phyloP scores from a whole-genome alignment of 2,888 invertebrate genomes.

The Andrena flavipes region DNA sequence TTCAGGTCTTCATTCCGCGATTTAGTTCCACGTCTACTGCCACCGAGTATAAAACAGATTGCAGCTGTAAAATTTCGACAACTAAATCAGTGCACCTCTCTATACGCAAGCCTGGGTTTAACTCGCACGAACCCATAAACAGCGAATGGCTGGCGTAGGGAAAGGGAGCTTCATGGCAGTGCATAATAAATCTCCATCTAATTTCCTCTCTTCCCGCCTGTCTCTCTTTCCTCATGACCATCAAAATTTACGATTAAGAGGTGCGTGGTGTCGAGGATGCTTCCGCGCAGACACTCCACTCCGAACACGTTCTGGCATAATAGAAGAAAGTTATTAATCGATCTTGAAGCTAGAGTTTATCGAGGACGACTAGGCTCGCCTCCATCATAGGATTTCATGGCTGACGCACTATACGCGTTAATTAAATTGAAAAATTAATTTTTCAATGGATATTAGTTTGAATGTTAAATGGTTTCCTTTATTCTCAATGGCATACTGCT shows the following conservation, averaged over 20 bases:
- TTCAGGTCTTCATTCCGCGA: not conserved
- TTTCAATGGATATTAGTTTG: not conserved
- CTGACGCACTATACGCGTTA: not conserved
- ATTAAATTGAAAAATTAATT: not conserved
- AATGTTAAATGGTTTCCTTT: no score
- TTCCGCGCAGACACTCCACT: not conserved
- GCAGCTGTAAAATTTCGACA: conserved; percentile 27
- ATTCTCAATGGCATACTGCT: no score
- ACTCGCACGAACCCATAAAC: conserved; percentile 44
- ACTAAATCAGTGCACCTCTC: conserved; percentile 4
- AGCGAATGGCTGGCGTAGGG: conserved; percentile 9
- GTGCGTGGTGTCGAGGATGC: not conserved
- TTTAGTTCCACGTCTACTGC: not conserved
- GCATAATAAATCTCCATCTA: conserved; percentile 47
- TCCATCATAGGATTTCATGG: not conserved
- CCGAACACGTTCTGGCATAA: not conserved
- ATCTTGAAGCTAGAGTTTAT: not conserved
- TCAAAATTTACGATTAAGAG: conserved; percentile 53
- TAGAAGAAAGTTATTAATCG: conserved; percentile 16
- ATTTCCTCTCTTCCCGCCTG: conserved; percentile 12
- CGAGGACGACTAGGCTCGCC: not conserved
- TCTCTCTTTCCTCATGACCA: conserved; percentile 18
- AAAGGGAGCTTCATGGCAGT: conserved; percentile 23
- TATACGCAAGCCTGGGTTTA: conserved; percentile 33
- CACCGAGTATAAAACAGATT: not conserved